Evolutionary conservation across 2,113 vertebrate species (phyloP).

Genomic region (Catharus minimus): DNA sequence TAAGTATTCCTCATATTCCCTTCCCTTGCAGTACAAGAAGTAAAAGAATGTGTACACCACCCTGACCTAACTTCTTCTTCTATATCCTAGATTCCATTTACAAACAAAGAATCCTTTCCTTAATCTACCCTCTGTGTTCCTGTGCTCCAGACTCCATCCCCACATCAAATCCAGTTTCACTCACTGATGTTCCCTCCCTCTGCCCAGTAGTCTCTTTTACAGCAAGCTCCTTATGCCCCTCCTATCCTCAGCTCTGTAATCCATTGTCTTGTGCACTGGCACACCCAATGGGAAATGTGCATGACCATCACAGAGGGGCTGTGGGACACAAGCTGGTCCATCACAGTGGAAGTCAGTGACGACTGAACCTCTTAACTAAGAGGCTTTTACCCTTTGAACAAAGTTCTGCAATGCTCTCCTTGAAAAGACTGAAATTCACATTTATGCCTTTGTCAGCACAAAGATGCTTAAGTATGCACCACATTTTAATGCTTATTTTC

Average conservation of each 20-base stretch:
- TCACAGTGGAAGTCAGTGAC: not conserved
- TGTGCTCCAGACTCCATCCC: not conserved
- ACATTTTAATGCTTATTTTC: not conserved
- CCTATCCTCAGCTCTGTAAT: not conserved
- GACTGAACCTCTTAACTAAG: not conserved
- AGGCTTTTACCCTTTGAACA: not conserved
- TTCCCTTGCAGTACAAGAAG: not conserved
- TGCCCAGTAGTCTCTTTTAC: not conserved
- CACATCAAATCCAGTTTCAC: not conserved
- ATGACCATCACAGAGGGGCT: not conserved
- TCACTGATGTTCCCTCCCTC: not conserved
- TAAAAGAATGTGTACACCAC: not conserved
- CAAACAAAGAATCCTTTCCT: not conserved
- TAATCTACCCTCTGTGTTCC: not conserved
- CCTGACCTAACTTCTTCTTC: not conserved
- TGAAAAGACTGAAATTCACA: not conserved
- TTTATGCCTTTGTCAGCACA: not conserved
- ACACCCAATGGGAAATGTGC: fast-evolving
- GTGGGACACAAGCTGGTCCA: not conserved
- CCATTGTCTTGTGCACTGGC: fast-evolving
- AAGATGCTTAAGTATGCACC: not conserved
- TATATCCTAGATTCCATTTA: not conserved
- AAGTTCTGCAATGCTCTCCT: not conserved
- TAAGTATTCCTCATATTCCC: not conserved
- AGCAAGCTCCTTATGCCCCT: not conserved